phyloP scores from a whole-genome alignment of 2,888 invertebrate genomes.

The Uloborus plumipes region DNA sequence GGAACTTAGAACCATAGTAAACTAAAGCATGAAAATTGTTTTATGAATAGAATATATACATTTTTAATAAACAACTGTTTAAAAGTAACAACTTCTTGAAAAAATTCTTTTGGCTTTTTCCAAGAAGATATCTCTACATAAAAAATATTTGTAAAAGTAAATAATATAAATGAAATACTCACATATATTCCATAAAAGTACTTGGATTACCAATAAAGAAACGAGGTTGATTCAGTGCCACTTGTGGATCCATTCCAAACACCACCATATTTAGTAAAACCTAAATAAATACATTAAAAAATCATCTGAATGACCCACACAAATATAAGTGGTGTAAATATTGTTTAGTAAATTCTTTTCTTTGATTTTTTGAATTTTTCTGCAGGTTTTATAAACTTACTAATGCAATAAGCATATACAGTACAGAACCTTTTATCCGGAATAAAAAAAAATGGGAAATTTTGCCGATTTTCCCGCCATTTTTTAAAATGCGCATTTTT shows the following conservation, averaged over 20 bases:
- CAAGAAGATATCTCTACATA: neutral
- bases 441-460: too few species aligned
- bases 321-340: too few species aligned
- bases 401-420: too few species aligned
- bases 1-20: too few species aligned
- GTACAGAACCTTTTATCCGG: too few species aligned
- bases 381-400: too few species aligned
- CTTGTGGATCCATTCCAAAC: constrained; percentile 63
- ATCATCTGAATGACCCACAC: too few species aligned
- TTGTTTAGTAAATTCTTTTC: too few species aligned
- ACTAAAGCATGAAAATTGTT: too few species aligned
- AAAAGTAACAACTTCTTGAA: neutral
- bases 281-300: neutral
- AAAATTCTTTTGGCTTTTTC: neutral
- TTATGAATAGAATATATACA: too few species aligned
- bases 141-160: neutral
- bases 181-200: constrained; percentile 14
- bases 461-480: too few species aligned
- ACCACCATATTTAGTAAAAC: constrained; percentile 67
- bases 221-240: constrained; percentile 59
- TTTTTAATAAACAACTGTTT: neutral
- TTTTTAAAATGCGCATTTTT: too few species aligned
- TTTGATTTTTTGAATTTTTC: neutral
- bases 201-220: constrained; percentile 45
- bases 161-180: neutral